phyloP scores from a whole-genome alignment of 2,797 vertebrate genomes.

The Brachyalestes nurse region DNA sequence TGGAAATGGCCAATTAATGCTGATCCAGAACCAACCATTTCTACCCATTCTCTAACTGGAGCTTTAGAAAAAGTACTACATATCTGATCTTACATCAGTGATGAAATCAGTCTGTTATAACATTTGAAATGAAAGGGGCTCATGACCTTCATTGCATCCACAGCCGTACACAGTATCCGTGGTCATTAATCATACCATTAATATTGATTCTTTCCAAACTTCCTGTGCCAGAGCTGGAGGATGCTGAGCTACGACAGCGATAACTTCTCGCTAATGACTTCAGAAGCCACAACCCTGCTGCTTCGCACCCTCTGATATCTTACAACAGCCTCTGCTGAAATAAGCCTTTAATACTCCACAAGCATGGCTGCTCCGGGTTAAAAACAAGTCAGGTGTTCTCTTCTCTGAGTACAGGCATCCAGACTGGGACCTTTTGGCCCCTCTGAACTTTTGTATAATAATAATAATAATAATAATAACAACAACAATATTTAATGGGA shows the following conservation, averaged over 20 bases:
- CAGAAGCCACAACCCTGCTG: constrained; percentile 69
- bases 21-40: constrained; percentile 3
- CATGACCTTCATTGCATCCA: constrained; percentile 53
- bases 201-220: constrained; percentile 76
- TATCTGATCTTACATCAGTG: constrained; percentile 27
- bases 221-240: constrained; percentile 56
- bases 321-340: constrained; percentile 71
- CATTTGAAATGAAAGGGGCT: constrained; percentile 5
- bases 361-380: constrained; percentile 71
- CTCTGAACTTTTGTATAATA: too few species aligned
- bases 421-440: neutral
- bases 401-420: constrained; percentile 46
- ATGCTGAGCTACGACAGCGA: constrained; percentile 68
- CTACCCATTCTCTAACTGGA: constrained; percentile 23
- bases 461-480: neutral
- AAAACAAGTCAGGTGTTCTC: constrained; percentile 70
- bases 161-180: constrained; percentile 37
- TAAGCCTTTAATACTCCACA: constrained; percentile 73
- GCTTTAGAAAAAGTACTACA: constrained; percentile 6
- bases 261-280: constrained; percentile 70
- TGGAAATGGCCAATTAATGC: constrained; percentile 19
- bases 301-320: constrained; percentile 68
- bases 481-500: constrained; percentile 44
- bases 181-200: constrained; percentile 69
- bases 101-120: neutral